A percentile compares a stretch with the other conserved stretches of the same genome.
Evolutionary conservation across 2,797 vertebrate species (phyloP).

Genomic region (Fistularia tabacaria): DNA sequence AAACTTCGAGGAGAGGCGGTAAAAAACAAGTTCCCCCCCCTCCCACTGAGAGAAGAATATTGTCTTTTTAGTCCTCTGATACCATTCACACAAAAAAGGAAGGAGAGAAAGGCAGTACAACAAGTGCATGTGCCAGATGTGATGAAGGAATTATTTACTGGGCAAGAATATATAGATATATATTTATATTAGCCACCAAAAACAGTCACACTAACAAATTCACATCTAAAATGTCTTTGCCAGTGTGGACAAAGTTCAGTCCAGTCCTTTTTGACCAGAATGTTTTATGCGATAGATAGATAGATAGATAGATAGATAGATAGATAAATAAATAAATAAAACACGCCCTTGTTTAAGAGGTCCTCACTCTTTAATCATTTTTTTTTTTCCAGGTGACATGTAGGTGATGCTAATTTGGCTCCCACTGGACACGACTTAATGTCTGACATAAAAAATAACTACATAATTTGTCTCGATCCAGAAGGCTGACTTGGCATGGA

Average conservation of each 20-base stretch:
- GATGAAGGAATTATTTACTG: too few relatives aligned
- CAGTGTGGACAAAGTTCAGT: neutral
- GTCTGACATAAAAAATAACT: constrained; percentile 79
- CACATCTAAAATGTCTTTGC: neutral
- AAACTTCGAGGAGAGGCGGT: too few relatives aligned
- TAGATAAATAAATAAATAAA: constrained; percentile 11
- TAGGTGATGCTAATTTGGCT: constrained; percentile 69
- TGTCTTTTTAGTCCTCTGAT: too few relatives aligned
- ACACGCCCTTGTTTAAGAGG: constrained; percentile 29
- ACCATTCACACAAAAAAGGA: too few relatives aligned
- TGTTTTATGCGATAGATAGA: constrained; percentile 34
- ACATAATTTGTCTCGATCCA: constrained; percentile 79
- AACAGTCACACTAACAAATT: neutral
- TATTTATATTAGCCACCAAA: neutral
- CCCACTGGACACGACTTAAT: constrained; percentile 72
- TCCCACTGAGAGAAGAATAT: too few relatives aligned
- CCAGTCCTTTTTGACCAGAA: constrained; percentile 12
- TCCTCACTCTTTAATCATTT: constrained; percentile 35
- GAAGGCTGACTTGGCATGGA: constrained; percentile 79
- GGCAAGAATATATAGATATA: too few relatives aligned
- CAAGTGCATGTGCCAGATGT: too few relatives aligned
- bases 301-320: constrained; percentile 8
- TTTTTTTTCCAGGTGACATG: constrained; percentile 63
- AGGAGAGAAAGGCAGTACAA: too few relatives aligned
- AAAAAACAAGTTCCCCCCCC: too few relatives aligned